Evolutionary conservation across 2,797 vertebrate species (phyloP).

Genomic region (Naso thynnoides): DNA sequence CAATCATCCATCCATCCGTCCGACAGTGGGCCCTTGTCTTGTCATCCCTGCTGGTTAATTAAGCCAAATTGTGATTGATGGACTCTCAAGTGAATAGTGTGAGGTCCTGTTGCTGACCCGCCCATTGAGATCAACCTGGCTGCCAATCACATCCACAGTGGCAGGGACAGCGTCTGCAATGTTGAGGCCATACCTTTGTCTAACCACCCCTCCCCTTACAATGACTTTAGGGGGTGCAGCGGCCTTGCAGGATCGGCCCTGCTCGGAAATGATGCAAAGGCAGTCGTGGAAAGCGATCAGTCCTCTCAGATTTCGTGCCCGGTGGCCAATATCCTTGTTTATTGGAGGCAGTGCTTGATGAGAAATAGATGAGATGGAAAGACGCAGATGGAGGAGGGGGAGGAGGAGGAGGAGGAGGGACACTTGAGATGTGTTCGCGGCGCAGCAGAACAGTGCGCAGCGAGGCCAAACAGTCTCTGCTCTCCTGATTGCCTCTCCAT

Average conservation of each 20-base stretch:
- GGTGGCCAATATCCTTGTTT: slow-evolving; percentile 59
- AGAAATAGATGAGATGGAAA: slow-evolving; percentile 63
- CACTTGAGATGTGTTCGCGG: slow-evolving; percentile 63
- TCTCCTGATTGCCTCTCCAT: slow-evolving; percentile 71
- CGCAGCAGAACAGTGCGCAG: slow-evolving; percentile 58
- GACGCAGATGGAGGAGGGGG: slow-evolving; percentile 6
- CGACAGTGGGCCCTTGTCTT: slow-evolving; percentile 42
- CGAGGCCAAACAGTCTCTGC: slow-evolving; percentile 58
- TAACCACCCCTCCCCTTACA: slow-evolving; percentile 8
- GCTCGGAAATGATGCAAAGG: slow-evolving; percentile 53
- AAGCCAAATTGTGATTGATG: slow-evolving; percentile 78
- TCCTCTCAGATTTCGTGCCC: slow-evolving; percentile 62
- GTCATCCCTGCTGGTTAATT: slow-evolving; percentile 73
- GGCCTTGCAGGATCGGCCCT: slow-evolving; percentile 44
- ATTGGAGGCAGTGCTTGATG: slow-evolving; percentile 62
- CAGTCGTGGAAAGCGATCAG: slow-evolving; percentile 57
- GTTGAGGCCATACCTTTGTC: neutral
- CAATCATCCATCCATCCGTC: slow-evolving; percentile 50
- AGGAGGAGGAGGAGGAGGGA: slow-evolving; percentile 25
- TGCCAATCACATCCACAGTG: slow-evolving; percentile 64
- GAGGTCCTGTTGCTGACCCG: slow-evolving; percentile 51
- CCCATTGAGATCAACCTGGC: slow-evolving; percentile 50
- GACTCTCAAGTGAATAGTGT: slow-evolving; percentile 62
- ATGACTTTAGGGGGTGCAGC: slow-evolving; percentile 29
- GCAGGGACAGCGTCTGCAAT: neutral